phyloP scores from a whole-genome alignment of 2,888 invertebrate genomes.

The Empis livida region DNA sequence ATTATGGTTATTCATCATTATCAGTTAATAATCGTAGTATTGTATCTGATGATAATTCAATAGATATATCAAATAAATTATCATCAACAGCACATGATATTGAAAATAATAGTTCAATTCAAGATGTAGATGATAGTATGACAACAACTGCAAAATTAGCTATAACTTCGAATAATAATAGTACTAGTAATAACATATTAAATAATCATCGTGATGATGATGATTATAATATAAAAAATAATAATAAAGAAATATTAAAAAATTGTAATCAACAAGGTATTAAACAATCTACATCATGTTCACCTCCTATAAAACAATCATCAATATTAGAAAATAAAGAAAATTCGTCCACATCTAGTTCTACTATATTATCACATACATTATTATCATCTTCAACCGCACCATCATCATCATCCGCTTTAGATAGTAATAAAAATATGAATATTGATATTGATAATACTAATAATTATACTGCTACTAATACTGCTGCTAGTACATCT shows the following conservation, averaged over 20 bases:
- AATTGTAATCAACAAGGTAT: too few relatives aligned
- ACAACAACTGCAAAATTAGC: slow-evolving; percentile 2
- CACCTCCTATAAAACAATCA: slow-evolving; percentile 13
- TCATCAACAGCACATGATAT: background rate
- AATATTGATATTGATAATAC: slow-evolving; percentile 11
- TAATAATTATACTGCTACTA: slow-evolving; percentile 4
- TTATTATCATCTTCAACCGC: slow-evolving; percentile 8
- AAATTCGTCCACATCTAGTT: slow-evolving; percentile 15
- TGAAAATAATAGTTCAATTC: slow-evolving; percentile 4
- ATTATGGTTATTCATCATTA: slow-evolving; percentile 12
- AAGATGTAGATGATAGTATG: background rate
- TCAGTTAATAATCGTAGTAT: slow-evolving; percentile 9
- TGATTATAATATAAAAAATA: background rate
- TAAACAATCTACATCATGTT: too few relatives aligned
- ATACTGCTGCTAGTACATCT: slow-evolving; percentile 1
- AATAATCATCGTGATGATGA: slow-evolving; percentile 1
- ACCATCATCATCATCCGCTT: slow-evolving; percentile 8
- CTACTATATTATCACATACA: slow-evolving; percentile 15
- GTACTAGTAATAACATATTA: background rate
- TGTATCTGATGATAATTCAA: slow-evolving; percentile 16
- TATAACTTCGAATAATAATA: slow-evolving; percentile 5
- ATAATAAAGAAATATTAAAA: background rate
- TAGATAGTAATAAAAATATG: background rate
- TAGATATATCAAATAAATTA: slow-evolving; percentile 20
- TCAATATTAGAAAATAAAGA: slow-evolving; percentile 5